These are phyloP conservation scores for Choloepus hoffmanni DNA, from an alignment of 2,113 vertebrate genomes.

Conservation along the genomic window DNA sequence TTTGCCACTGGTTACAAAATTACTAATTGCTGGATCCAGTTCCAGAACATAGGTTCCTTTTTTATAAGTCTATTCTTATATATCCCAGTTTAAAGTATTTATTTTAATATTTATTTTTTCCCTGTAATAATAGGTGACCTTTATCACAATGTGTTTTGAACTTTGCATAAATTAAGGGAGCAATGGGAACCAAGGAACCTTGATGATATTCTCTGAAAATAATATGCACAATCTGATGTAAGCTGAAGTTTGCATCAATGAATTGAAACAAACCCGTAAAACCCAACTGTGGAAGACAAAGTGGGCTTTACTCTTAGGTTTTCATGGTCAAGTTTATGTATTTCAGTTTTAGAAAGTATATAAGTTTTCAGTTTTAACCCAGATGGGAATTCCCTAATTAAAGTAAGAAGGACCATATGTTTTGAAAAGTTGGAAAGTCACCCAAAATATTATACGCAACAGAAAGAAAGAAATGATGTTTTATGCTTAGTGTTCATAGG, in stretches of 20 bases:
- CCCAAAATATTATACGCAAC: neutral
- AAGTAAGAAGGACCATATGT: neutral
- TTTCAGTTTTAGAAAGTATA: neutral
- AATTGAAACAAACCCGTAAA: neutral
- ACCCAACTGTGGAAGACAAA: neutral
- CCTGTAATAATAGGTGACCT: neutral
- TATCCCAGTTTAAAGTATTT: neutral
- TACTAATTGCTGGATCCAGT: neutral
- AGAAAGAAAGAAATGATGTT: neutral
- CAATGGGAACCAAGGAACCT: neutral
- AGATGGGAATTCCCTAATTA: constrained; percentile 8
- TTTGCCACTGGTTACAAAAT: neutral
- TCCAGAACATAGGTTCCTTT: neutral
- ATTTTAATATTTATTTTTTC: neutral
- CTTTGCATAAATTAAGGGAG: neutral
- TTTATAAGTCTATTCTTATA: neutral
- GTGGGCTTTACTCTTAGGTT: neutral
- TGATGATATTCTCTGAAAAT: constrained; percentile 27
- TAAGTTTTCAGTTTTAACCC: constrained; percentile 34
- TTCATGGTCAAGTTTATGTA: constrained; percentile 17
- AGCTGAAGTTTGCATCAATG: neutral
- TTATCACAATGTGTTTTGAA: neutral
- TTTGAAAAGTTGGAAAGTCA: constrained; percentile 29
- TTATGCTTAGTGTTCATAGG: neutral
- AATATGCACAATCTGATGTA: neutral